Evolutionary conservation across 2,888 invertebrate species (phyloP).

Genomic region (Acleris holmiana): DNA sequence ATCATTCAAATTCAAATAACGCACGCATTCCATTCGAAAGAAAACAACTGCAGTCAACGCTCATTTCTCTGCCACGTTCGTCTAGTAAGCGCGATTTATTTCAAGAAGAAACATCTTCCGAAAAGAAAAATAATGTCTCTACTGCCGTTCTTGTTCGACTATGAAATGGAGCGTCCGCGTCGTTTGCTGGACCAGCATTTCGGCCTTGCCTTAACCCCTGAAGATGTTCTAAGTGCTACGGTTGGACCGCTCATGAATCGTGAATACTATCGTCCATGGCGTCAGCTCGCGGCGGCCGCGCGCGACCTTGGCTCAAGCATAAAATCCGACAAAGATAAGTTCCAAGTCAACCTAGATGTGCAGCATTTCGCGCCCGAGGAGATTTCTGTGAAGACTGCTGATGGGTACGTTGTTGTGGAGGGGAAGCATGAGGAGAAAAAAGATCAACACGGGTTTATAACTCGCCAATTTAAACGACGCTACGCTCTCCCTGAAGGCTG

Average conservation of each 20-base stretch:
- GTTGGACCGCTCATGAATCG: slow-evolving; percentile 54
- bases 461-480: slow-evolving; percentile 89
- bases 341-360: slow-evolving; percentile 88
- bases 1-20: slow-evolving; percentile 57
- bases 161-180: slow-evolving; percentile 69
- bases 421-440: slow-evolving; percentile 92
- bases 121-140: slow-evolving; percentile 69
- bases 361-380: slow-evolving; percentile 91
- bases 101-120: slow-evolving; percentile 15
- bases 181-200: slow-evolving; percentile 82
- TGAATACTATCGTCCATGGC: slow-evolving; percentile 74
- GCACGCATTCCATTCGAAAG: slow-evolving; percentile 38
- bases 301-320: slow-evolving; percentile 82
- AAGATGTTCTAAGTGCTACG: slow-evolving; percentile 68
- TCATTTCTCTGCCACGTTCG: slow-evolving; percentile 12
- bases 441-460: slow-evolving; percentile 89
- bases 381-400: slow-evolving; percentile 89
- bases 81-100: slow-evolving; percentile 6
- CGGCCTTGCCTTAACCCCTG: slow-evolving; percentile 76
- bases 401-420: slow-evolving; percentile 88
- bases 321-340: slow-evolving; percentile 74
- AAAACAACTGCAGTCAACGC: slow-evolving; percentile 20
- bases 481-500: slow-evolving; percentile 91
- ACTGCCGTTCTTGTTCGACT: slow-evolving; percentile 73
- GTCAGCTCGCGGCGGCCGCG: slow-evolving; percentile 74